Conservation (phyloP, 2,888 invertebrate species). For the Calliphora vomitoria region DNA sequence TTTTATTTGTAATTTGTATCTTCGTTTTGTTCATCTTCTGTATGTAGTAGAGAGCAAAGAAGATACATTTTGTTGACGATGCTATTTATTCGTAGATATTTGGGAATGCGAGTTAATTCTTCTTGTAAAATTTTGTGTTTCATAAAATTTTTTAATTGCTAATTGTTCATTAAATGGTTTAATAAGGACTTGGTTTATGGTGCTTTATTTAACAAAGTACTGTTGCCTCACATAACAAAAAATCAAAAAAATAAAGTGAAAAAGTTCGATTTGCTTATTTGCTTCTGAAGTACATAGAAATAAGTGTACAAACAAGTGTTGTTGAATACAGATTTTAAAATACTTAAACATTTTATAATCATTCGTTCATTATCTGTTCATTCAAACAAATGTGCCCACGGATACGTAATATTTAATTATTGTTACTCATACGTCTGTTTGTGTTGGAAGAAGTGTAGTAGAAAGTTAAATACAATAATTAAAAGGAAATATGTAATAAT, state of each 20-base stretch:
- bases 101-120: constrained; percentile 13
- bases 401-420: constrained; percentile 27
- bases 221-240: not conserved
- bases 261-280: not conserved
- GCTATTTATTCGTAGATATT: constrained; percentile 29
- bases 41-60: constrained; percentile 18
- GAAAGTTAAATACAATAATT: not conserved
- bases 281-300: not conserved
- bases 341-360: no score
- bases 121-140: constrained; percentile 1
- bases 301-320: not conserved
- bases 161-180: not conserved
- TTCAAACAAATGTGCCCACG: not conserved
- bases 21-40: constrained; percentile 23
- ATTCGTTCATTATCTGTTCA: no score
- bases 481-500: not conserved
- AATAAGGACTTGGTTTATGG: not conserved
- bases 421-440: constrained; percentile 18
- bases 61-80: constrained; percentile 41
- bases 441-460: not conserved
- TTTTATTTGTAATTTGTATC: constrained; percentile 34
- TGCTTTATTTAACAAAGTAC: not conserved
- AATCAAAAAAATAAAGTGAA: not conserved
- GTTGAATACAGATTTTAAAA: no score
- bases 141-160: not conserved